Percentiles rank a stretch among this genome's conserved stretches.
Conservation (phyloP, 2,888 invertebrate genomes). For the Acanthosoma haemorrhoidale region DNA sequence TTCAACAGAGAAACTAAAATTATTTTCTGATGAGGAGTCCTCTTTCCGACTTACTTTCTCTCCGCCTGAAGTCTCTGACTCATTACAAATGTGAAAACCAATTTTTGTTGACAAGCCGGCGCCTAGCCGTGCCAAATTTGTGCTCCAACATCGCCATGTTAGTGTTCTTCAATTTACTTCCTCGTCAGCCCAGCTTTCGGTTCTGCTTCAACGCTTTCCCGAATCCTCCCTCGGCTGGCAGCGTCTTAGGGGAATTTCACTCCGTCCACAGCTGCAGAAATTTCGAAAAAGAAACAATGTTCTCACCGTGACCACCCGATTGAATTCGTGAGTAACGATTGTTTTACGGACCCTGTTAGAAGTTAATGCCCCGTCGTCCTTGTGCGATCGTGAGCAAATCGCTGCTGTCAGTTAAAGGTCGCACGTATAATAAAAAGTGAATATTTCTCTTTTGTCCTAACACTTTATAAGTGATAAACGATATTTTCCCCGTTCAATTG, state of each 20-base stretch:
- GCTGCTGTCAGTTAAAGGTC: not conserved
- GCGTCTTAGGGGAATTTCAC: too few relatives aligned
- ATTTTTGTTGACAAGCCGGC: not conserved
- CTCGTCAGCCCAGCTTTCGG: too few relatives aligned
- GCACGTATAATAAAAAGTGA: not conserved
- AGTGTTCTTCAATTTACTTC: too few relatives aligned
- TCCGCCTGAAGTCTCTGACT: not conserved
- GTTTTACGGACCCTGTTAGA: not conserved
- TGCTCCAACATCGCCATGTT: not conserved
- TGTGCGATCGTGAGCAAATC: not conserved
- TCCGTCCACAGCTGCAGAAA: not conserved
- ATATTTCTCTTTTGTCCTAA: too few relatives aligned
- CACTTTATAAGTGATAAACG: too few relatives aligned
- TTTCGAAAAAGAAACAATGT: not conserved
- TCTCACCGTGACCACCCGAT: not conserved
- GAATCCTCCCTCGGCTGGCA: too few relatives aligned
- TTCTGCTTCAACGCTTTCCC: too few relatives aligned
- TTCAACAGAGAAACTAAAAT: too few relatives aligned
- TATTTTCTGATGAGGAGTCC: not conserved
- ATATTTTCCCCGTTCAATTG: too few relatives aligned
- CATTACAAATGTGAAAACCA: conserved; percentile 7
- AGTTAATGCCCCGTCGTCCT: conserved; percentile 2
- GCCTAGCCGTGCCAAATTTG: not conserved
- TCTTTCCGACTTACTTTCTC: not conserved
- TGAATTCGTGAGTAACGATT: not conserved